Conservation (phyloP, 1,140 invertebrate species). For the Drosophila carrolli region DNA sequence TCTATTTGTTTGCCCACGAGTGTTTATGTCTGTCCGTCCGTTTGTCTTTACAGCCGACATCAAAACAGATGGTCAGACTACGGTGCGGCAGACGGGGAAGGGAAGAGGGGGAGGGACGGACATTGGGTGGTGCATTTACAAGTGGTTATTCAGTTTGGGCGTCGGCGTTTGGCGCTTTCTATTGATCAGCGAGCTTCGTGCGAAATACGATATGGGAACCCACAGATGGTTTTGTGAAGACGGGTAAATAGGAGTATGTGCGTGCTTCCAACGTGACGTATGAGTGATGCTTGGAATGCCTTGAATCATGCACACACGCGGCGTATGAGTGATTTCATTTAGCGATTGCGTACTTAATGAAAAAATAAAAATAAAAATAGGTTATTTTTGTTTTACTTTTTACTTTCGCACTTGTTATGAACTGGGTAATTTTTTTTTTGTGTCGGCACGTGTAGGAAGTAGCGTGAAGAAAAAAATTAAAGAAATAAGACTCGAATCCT, state of each 20-base stretch:
- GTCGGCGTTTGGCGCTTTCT: conserved; percentile 50
- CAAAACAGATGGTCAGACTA: conserved; percentile 31
- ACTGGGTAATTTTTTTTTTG: not conserved
- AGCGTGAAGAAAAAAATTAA: not conserved
- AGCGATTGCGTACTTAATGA: conserved; percentile 20
- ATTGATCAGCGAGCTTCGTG: conserved; percentile 58
- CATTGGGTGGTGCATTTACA: conserved; percentile 31
- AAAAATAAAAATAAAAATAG: conserved; percentile 7
- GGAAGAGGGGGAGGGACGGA: too few species aligned
- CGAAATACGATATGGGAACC: conserved; percentile 65
- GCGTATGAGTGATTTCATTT: conserved; percentile 50
- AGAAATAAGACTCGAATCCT: too few species aligned
- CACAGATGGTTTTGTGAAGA: conserved; percentile 14
- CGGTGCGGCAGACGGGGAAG: not conserved
- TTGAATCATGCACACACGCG: conserved; percentile 45
- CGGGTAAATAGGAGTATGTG: conserved; percentile 10
- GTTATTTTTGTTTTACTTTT: not conserved
- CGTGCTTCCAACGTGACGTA: conserved; percentile 61
- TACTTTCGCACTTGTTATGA: not conserved
- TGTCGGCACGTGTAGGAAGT: not conserved
- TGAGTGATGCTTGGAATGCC: conserved; percentile 61
- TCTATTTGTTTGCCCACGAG: conserved; percentile 62
- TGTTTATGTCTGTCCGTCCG: conserved; percentile 11
- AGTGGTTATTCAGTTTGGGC: conserved; percentile 15
- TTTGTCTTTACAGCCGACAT: conserved; percentile 51